Base-by-base conservation (phyloP, 2,113 vertebrate genomes). In the Carassius gibelio region DNA sequence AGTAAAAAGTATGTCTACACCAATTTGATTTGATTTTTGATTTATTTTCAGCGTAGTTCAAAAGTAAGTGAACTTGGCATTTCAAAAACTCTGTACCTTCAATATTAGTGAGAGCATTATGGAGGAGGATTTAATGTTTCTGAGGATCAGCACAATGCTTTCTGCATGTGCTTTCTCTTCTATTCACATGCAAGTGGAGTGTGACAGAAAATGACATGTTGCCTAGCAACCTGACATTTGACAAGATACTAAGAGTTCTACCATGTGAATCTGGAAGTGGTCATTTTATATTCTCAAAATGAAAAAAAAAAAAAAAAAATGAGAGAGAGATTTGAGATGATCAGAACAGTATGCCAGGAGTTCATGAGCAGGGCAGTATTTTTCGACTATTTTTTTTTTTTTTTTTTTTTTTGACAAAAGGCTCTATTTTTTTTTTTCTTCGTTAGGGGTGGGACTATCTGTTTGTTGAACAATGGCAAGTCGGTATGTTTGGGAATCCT, bases 221-320 rank as follows among this genome's bases (percentile, higher is more conserved):
- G 84, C 84, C 57, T 85, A 85, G 84, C 84, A 85, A 85, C 84
- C 55, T 85, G 38, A 85, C 84, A 85, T 85, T 85, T 85, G 77
- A 81, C 38, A 13, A 80, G 52, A 81, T 48, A 30, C 83, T 71
- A 57, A 57, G 52, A 48, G 69, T 72, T 81, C 68, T 66, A 11
- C 34, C 11, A 34, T 78, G n/a, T 52, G 69, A 85, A 80, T 81
- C 76, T 74, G 52, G 52, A 74, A 80, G 68, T 85, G 75, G 84
- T 85, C 75, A 71, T 26, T 68, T 85, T 68, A 23, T 48, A 62
- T 75, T 42, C 59, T 38, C 2, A 38, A 36, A 34, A 78, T 13
- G 62, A 85, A 21, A 50, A 66, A 38, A 38, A 52, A 79, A 34
- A 64, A n/a, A 52, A 68, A 30, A 30, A 42, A 61, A 48, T 10